phyloP scores from a whole-genome alignment of 2,113 vertebrate genomes.

The Micronisus gabar region DNA sequence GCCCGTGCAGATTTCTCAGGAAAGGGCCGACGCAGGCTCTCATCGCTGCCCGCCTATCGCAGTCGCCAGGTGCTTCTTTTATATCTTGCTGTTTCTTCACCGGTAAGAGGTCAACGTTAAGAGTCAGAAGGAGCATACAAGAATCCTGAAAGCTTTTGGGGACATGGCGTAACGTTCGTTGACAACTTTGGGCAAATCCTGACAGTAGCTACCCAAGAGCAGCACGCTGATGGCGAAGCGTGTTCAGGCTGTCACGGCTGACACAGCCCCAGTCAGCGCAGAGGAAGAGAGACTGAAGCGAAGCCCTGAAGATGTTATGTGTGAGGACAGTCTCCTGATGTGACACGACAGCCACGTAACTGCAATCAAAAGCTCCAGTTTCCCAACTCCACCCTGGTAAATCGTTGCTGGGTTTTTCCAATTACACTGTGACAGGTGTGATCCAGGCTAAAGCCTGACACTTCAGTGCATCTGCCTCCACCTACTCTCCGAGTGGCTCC shows the following conservation, averaged over 20 bases:
- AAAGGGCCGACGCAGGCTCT: background rate
- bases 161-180: accelerated
- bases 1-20: background rate
- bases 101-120: background rate
- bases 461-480: background rate
- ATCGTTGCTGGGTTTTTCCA: background rate
- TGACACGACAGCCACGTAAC: background rate
- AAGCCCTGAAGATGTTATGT: background rate
- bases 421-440: background rate
- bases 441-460: background rate
- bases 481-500: background rate
- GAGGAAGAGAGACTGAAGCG: background rate
- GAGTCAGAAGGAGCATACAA: background rate
- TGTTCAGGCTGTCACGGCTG: background rate
- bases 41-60: background rate
- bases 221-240: accelerated
- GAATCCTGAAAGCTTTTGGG: background rate
- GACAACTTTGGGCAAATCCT: background rate
- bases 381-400: background rate
- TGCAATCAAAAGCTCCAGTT: background rate
- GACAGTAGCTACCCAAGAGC: background rate
- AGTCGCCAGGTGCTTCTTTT: background rate
- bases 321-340: background rate
- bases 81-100: background rate
- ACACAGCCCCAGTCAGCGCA: background rate